Evolutionary conservation across 2,113 vertebrate species (phyloP).

Genomic region (Rana temporaria): DNA sequence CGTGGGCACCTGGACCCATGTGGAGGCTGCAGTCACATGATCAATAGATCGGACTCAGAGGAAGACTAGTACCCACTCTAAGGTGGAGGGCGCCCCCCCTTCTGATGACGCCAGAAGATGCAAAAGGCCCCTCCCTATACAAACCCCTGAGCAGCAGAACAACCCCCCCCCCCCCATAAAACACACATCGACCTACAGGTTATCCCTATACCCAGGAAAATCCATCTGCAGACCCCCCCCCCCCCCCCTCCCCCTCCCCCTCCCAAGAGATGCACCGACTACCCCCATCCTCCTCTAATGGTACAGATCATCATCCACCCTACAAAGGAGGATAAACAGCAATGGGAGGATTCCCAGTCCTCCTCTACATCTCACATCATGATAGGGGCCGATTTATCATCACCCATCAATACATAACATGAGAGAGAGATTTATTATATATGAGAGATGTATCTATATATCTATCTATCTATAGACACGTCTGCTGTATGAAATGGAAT

Average conservation of each 20-base stretch:
- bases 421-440: no score
- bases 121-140: background rate
- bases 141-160: background rate
- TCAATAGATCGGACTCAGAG: no score
- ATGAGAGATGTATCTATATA: no score
- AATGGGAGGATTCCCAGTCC: no score
- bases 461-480: no score
- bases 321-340: no score
- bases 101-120: background rate
- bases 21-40: background rate
- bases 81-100: background rate
- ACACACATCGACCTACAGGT: background rate
- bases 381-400: no score
- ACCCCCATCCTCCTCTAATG: background rate
- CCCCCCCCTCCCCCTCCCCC: background rate
- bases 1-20: background rate
- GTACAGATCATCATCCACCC: no score
- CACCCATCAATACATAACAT: no score
- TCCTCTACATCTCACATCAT: no score
- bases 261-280: no score
- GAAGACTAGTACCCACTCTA: background rate
- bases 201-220: background rate
- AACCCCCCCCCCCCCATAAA: background rate
- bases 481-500: no score
- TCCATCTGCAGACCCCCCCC: background rate